These are phyloP conservation scores for Aethina tumida DNA, from an alignment of 1,140 invertebrate species.

Conservation along the genomic window DNA sequence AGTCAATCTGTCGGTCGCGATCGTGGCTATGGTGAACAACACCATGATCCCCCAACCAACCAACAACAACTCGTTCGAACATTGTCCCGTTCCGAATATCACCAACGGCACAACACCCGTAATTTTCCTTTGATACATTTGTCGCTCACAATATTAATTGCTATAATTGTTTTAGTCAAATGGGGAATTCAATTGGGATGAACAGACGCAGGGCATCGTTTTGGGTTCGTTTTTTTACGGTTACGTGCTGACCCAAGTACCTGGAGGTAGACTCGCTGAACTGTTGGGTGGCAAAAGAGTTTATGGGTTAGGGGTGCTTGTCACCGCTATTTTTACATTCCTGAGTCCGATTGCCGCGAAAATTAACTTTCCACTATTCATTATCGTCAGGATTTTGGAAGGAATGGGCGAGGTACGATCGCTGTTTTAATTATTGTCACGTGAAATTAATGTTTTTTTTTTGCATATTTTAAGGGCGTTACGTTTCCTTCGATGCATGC, in stretches of 20 bases:
- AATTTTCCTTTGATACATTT: slow-evolving; percentile 22
- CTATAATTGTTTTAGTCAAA: slow-evolving; percentile 40
- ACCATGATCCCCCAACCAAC: slow-evolving; percentile 48
- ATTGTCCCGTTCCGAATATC: slow-evolving; percentile 42
- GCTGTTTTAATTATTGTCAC: neutral
- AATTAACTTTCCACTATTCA: slow-evolving; percentile 58
- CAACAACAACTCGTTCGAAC: slow-evolving; percentile 46
- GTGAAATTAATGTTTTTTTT: neutral
- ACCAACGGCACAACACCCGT: slow-evolving; percentile 46
- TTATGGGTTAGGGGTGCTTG: slow-evolving; percentile 64
- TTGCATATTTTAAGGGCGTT: slow-evolving; percentile 48
- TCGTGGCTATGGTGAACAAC: slow-evolving; percentile 87
- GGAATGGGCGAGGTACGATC: slow-evolving; percentile 68
- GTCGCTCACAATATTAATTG: neutral
- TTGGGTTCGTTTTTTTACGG: slow-evolving; percentile 80
- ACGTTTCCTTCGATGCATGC: slow-evolving; percentile 76
- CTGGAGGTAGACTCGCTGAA: slow-evolving; percentile 73
- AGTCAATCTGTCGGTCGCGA: slow-evolving; percentile 86
- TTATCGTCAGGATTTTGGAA: slow-evolving; percentile 68
- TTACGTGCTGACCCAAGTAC: slow-evolving; percentile 78
- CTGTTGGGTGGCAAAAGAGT: slow-evolving; percentile 69
- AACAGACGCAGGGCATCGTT: slow-evolving; percentile 67
- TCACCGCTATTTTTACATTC: slow-evolving; percentile 69
- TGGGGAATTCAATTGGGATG: slow-evolving; percentile 70
- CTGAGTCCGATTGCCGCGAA: slow-evolving; percentile 63